Base-by-base conservation (phyloP, 2,113 vertebrate species). In the Otis tarda region DNA sequence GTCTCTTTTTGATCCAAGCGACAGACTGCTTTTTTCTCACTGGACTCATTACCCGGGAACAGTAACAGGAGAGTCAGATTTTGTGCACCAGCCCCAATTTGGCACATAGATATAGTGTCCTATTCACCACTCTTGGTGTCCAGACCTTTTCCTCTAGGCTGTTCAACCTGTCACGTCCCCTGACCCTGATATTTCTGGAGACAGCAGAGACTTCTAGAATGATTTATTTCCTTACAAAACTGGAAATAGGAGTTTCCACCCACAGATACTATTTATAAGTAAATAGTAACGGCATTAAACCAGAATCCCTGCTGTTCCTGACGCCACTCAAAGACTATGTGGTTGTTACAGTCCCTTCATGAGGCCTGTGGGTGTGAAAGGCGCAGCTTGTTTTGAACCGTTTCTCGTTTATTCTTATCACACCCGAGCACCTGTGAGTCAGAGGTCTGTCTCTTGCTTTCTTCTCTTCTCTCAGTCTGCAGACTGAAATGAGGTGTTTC, bases 241-340 rank as follows among this genome's bases (percentile, higher is more conserved):
- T 86, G 85, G 60, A 94, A 90, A 69, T 24, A 47, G 30, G 83
- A 79, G 39, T 63, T 94, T 94, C 79, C 39, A 83, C 79, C 71
- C 68, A 92, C 43, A 10, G 28, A 31, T 57, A 39, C 50, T 86
- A 60, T 86, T 92, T 88, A 75, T 77, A 95, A 88, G 33, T 67
- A 77, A 86, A 83, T 30, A 80, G 27, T 22, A 68, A 37, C 2
- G 2, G 35, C 85, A 70, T 86, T 92, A 35, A 92, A 74, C 39
- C 74, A 76, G 52, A 88, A 86, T 43, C 64, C 60, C 60, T 83
- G 85, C 68, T 1, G 4, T 23, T 90, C 25, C 64, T 78, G 90
- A 49, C 13, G 6, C 64, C 39, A 27, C 47, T 77, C 12, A 64
- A 77, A 83, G 59, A 31, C 43, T 57, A 28, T 1, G 1, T 43